These are phyloP conservation scores for Cyprinella venusta DNA, from an alignment of 2,797 vertebrate genomes.

Conservation along the genomic window DNA sequence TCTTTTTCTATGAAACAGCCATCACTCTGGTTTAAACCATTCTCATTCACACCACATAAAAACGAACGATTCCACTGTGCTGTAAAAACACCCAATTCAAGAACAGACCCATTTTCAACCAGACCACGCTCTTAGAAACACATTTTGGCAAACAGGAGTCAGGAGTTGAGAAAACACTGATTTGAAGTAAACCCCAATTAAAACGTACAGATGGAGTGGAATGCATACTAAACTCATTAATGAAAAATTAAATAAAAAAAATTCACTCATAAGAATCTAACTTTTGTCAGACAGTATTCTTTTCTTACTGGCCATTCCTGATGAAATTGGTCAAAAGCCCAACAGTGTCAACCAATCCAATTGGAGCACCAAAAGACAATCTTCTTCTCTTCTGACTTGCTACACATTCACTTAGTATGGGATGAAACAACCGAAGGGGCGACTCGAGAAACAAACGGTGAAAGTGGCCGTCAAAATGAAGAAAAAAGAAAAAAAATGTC, in stretches of 20 bases:
- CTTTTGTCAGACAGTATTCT: conserved; percentile 65
- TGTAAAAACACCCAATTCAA: conserved; percentile 9
- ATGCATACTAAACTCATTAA: conserved; percentile 87
- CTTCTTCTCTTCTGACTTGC: conserved; percentile 66
- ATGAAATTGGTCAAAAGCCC: conserved; percentile 87
- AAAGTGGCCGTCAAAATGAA: conserved; percentile 69
- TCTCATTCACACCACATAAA: conserved; percentile 3
- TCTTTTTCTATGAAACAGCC: neutral
- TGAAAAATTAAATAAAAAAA: conserved; percentile 59
- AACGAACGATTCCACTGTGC: neutral
- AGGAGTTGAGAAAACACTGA: conserved; percentile 69
- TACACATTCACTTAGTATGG: conserved; percentile 69
- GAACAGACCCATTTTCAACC: neutral
- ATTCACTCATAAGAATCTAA: conserved; percentile 56
- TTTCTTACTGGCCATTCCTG: conserved; percentile 87
- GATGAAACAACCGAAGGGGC: conserved; percentile 83
- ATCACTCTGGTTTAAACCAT: conserved; percentile 47
- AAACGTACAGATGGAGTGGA: conserved; percentile 88
- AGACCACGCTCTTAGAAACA: conserved; percentile 51
- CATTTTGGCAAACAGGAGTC: conserved; percentile 82
- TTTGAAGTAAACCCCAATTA: conserved; percentile 80
- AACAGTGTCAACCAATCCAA: conserved; percentile 83
- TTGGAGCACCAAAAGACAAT: conserved; percentile 81
- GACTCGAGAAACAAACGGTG: conserved; percentile 57
- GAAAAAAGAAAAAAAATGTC: conserved; percentile 64